These are phyloP conservation scores for Crypturellus tataupa DNA, from an alignment of 2,797 vertebrate genomes.

Conservation along the genomic window DNA sequence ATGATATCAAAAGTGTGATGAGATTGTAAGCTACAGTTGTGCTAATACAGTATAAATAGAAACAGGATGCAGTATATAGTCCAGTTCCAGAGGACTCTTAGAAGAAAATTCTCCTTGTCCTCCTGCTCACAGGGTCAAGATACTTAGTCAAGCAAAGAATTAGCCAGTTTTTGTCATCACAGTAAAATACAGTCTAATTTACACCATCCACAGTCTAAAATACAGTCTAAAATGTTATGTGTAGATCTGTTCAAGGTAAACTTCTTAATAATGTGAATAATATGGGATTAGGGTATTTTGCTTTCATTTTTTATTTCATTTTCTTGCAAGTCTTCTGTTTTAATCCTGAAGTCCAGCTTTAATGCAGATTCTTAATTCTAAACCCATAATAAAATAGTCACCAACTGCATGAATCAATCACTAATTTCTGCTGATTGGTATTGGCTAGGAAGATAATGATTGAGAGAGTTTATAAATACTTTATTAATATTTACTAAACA, in stretches of 20 bases:
- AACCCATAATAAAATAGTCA: background rate
- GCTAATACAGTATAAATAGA: background rate
- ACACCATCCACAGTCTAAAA: background rate
- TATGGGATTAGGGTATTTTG: background rate
- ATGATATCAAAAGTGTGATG: background rate
- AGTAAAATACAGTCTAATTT: background rate
- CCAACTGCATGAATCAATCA: background rate
- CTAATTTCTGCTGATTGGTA: background rate
- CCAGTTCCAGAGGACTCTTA: background rate
- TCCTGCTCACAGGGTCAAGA: background rate
- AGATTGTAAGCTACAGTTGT: background rate
- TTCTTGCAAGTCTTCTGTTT: background rate
- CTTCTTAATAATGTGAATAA: background rate
- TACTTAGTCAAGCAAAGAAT: background rate
- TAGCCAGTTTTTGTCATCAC: background rate
- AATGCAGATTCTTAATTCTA: background rate
- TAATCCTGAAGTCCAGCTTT: background rate
- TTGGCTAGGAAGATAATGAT: constrained; percentile 2
- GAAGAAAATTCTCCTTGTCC: background rate
- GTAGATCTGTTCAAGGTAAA: background rate
- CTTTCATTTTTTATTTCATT: background rate
- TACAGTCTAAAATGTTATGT: background rate
- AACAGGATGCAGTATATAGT: background rate
- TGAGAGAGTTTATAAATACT: constrained; percentile 7
- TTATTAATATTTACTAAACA: constrained; percentile 52